A percentile compares a stretch with the other conserved stretches of the same genome.
Conservation (phyloP, 2,113 vertebrate species). For the Clinocottus analis region DNA sequence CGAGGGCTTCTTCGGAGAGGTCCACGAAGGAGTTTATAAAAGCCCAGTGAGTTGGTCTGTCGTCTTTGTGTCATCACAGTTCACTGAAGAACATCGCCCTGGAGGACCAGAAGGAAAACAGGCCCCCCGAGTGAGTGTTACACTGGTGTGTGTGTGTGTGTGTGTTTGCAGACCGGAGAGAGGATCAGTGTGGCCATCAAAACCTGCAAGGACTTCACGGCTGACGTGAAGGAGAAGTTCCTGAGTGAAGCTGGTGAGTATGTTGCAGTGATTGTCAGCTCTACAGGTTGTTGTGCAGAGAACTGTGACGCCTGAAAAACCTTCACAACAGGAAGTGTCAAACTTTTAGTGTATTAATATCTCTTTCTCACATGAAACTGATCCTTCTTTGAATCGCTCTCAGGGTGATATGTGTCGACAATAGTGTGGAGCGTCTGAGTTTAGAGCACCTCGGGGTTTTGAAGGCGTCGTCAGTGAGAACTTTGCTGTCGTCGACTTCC, state of each 20-base stretch:
- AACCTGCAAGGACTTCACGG: slow-evolving; percentile 92
- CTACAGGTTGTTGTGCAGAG: background rate
- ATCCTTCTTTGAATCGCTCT: background rate
- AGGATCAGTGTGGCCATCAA: slow-evolving; percentile 89
- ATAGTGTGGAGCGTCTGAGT: background rate
- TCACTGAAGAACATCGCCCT: background rate
- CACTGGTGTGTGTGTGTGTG: background rate
- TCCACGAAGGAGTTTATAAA: slow-evolving; percentile 91
- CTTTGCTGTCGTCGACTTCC: slow-evolving; percentile 33
- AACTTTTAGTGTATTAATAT: no score
- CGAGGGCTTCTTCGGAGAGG: slow-evolving; percentile 95
- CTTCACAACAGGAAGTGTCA: background rate
- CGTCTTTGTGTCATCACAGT: background rate
- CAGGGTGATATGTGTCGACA: background rate
- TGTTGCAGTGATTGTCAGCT: background rate
- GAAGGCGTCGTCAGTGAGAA: background rate
- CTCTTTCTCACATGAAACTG: background rate
- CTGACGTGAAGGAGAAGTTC: slow-evolving; percentile 93
- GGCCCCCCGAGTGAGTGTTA: background rate
- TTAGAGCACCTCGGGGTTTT: slow-evolving; percentile 2
- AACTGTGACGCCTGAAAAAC: background rate
- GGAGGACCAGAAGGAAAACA: background rate
- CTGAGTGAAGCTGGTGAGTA: slow-evolving; percentile 92
- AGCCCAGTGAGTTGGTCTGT: slow-evolving; percentile 83
- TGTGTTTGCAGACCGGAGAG: slow-evolving; percentile 85